A percentile compares a stretch with the other conserved stretches of the same genome.
Evolutionary conservation across 2,888 invertebrate species (phyloP).

Genomic region (Platynereis dumerilii): DNA sequence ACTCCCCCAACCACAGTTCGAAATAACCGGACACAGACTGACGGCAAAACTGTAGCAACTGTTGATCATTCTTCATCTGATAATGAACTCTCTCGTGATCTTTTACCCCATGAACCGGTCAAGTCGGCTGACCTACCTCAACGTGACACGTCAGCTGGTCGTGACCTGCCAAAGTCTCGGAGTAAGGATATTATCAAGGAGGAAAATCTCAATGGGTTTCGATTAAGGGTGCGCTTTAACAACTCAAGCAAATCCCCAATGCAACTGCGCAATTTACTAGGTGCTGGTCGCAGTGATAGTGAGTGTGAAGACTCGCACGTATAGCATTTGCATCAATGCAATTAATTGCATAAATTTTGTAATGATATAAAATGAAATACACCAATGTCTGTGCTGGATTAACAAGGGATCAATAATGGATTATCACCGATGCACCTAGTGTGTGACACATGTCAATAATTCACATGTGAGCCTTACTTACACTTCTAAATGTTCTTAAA

Average conservation of each 20-base stretch:
- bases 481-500: too few species aligned
- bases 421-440: too few species aligned
- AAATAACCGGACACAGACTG: neutral
- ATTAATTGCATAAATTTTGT: too few species aligned
- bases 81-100: neutral
- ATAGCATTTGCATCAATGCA: too few species aligned
- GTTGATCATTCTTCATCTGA: conserved; percentile 1
- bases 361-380: too few species aligned
- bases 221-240: conserved; percentile 21
- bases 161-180: neutral
- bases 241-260: conserved; percentile 5
- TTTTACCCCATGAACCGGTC: neutral
- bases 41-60: neutral
- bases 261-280: conserved; percentile 5
- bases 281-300: neutral
- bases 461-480: too few species aligned
- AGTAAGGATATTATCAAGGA: conserved; percentile 23
- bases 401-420: too few species aligned
- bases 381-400: too few species aligned
- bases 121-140: neutral
- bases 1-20: neutral
- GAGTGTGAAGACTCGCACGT: neutral
- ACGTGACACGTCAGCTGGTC: neutral
- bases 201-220: conserved; percentile 24
- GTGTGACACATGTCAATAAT: too few species aligned